Base-by-base conservation (phyloP, 2,888 invertebrate species). In the Trissoscelio sp. region DNA sequence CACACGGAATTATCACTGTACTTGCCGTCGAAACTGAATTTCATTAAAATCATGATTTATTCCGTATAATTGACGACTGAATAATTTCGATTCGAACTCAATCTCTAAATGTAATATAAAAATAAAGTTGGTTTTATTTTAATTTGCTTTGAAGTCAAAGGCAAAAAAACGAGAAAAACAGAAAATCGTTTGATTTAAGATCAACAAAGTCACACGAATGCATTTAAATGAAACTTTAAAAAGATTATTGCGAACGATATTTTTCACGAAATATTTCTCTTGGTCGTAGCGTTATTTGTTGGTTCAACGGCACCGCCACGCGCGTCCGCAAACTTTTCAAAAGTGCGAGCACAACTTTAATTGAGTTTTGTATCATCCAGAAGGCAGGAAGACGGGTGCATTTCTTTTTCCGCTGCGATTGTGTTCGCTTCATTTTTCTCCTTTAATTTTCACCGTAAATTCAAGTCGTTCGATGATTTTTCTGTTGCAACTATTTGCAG, bases 361-460 rank as follows among this genome's bases (percentile, higher is more conserved):
- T 75, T 81, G 81, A 81, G 72, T 81, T 81, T 77, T 72, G 81
- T 75, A 75, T 81, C 72, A 72, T 75, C 53, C 58, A 20, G 16
- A 16, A 44, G 20, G 42, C 20, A 66, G 34, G 28, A 72, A 55
- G 67, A 58, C 16, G 66, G 20, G 20, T 16, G 51, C 58, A 31
- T 34, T 64, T 64, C 57, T 58, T 80, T 64, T 70, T 62, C 24
- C 62, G n/a, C 12, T 28, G 48, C 55, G 22, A 66, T 58, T 72
- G 37, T 53, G 58, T 12, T 39, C 3, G 42, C 28, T 58, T 67
- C 72, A 73, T 28, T 67, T 67, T 79, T 58, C 37, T 46, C n/a
- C 28, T 55, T 42, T 20, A 48, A 39, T 46, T 58, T 58, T 1
- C 46, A 20, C 42, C 46, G 20, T 39, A n/a, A 20, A 66, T 57